Evolutionary conservation across 1,140 invertebrate species (phyloP), one percentile per base, ranked within the genome.

Genomic region (Calliopsis andreniformis): DNA sequence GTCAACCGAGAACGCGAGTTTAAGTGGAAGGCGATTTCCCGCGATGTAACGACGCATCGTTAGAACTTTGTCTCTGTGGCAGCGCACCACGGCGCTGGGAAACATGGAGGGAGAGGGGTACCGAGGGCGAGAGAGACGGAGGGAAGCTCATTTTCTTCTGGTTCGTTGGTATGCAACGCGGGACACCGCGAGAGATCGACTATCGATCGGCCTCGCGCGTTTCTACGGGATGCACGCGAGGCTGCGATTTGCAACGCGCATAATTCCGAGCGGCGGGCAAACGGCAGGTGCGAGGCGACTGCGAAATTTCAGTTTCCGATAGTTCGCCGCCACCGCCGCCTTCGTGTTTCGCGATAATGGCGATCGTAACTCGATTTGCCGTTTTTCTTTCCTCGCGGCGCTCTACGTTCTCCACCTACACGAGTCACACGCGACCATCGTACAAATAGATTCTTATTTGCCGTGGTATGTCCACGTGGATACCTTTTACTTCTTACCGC

Each of bases 261-360:
- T 82, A 82, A 82, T 82, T 82, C 78, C 79, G 73, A 63, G 43
- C 58, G 67, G 79, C 51, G 67, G 55, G 55, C 59, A 43, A 53
- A 51, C 80, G 76, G 80, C 79, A 82, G 80, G 80, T 82, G 80
- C 80, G 80, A 78, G 79, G 62, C 80, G 64, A 82, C 80, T 82
- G 79, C 80, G 80, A 82, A 82, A 82, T 82, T 82, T 82, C 80
- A 82, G 80, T 82, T 82, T 78, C 79, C 80, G 79, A 82, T 82
- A 82, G 80, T 82, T 78, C 59, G 75, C 75, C 75, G 62, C 69
- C 75, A 56, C 69, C 53, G 62, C 68, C 75, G 56, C 69, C 35
- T 39, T 39, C 66, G 45, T 62, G 45, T 76, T 43, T 63, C 59
- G 68, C 75, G 80, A 82, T 82, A 82, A 82, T 82, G 75, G 79